A percentile compares a stretch with the other conserved stretches of the same genome.
These are phyloP conservation scores for Rhabdomys dilectus DNA, from an alignment of 2,113 vertebrate genomes.

Conservation along the genomic window DNA sequence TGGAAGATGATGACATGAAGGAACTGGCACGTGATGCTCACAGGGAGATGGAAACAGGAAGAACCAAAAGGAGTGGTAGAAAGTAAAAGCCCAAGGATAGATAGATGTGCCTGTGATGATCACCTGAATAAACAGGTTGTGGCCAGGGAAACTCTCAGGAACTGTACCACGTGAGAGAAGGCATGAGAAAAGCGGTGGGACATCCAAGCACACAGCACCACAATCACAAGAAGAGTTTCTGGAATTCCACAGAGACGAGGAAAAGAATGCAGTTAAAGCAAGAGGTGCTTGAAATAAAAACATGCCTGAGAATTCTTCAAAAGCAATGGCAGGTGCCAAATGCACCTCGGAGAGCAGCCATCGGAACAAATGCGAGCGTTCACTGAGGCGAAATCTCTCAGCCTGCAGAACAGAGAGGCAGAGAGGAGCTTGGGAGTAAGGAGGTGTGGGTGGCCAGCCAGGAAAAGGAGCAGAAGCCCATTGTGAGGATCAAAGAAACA, in stretches of 20 bases:
- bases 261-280: neutral
- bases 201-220: rapidly evolving
- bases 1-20: no score
- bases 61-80: rapidly evolving
- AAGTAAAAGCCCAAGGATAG: neutral
- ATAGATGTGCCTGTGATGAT: rapidly evolving
- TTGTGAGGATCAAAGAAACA: rapidly evolving
- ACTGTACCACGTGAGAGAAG: rapidly evolving
- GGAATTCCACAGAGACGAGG: neutral
- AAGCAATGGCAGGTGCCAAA: neutral
- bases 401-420: neutral
- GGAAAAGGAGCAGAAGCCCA: neutral
- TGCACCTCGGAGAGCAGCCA: neutral
- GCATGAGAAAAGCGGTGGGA: rapidly evolving
- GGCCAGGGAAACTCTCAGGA: neutral
- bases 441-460: neutral
- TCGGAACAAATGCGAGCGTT: rapidly evolving
- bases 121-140: rapidly evolving
- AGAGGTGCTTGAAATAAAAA: neutral
- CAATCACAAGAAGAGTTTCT: neutral
- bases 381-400: neutral
- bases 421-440: neutral
- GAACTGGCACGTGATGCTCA: neutral
- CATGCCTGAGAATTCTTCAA: neutral
- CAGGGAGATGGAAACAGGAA: neutral